phyloP scores from a whole-genome alignment of 2,888 invertebrate genomes.

The Strigamia transsilvanica region DNA sequence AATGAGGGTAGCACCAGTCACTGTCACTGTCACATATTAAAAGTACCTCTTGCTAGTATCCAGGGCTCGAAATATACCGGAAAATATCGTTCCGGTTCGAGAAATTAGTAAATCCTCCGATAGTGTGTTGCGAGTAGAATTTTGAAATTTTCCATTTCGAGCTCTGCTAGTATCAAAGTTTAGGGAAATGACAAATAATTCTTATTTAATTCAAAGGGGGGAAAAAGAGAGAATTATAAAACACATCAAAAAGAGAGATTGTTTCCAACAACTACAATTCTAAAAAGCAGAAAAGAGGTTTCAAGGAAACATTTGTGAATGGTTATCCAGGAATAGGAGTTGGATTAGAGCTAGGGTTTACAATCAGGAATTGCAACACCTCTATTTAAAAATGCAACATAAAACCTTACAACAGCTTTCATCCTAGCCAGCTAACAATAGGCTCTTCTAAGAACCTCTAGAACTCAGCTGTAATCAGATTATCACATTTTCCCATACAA shows the following conservation, averaged over 20 bases:
- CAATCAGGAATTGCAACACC: slow-evolving; percentile 17
- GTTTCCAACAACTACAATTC: background rate
- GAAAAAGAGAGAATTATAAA: slow-evolving; percentile 3
- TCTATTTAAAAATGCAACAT: slow-evolving; percentile 20
- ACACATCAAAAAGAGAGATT: background rate
- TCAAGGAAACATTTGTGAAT: slow-evolving; percentile 30
- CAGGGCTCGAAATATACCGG: too few species aligned
- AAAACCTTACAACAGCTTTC: background rate
- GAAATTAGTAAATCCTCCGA: too few species aligned
- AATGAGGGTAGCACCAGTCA: slow-evolving; percentile 5
- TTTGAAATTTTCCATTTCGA: too few species aligned
- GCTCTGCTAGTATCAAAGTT: too few species aligned
- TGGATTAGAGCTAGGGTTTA: slow-evolving; percentile 28
- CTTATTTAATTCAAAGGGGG: background rate
- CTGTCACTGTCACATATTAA: slow-evolving; percentile 25
- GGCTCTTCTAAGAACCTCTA: too few species aligned
- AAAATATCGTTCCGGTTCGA: too few species aligned
- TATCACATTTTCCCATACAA: too few species aligned
- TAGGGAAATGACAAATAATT: too few species aligned
- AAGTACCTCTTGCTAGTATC: too few species aligned
- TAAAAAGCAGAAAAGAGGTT: slow-evolving; percentile 26
- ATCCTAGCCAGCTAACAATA: too few species aligned
- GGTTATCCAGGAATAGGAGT: slow-evolving; percentile 22
- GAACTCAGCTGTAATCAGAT: too few species aligned
- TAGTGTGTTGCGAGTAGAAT: too few species aligned